Evolutionary conservation across 2,113 vertebrate species (phyloP).

Genomic region (Maccullochella peelii): DNA sequence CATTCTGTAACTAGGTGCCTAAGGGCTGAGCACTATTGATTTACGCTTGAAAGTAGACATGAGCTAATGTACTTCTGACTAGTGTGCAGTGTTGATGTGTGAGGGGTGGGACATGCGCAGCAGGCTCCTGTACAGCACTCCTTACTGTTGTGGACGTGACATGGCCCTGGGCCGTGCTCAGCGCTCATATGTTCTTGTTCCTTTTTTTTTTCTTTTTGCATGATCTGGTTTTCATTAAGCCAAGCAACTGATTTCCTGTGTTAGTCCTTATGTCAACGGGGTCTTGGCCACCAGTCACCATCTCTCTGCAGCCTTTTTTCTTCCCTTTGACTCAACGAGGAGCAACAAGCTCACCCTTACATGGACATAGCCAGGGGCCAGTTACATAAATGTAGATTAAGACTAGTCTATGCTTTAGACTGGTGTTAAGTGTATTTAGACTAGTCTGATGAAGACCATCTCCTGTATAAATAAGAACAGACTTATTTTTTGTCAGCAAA

Average conservation of each 20-base stretch:
- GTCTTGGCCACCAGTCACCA: conserved; percentile 46
- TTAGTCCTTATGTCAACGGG: conserved; percentile 35
- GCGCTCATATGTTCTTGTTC: neutral
- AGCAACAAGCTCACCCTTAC: conserved; percentile 27
- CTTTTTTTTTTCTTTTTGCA: conserved; percentile 6
- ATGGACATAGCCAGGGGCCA: conserved; percentile 12
- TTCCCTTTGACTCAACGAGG: conserved; percentile 44
- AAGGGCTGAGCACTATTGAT: conserved; percentile 79
- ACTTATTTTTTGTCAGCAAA: neutral
- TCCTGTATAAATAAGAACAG: neutral
- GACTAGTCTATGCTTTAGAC: neutral
- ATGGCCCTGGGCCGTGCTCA: conserved; percentile 14
- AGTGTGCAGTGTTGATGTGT: conserved; percentile 70
- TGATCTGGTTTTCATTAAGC: conserved; percentile 64
- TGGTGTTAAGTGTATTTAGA: neutral
- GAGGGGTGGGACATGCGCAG: conserved; percentile 67
- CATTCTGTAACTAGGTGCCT: conserved; percentile 77
- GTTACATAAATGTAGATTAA: conserved; percentile 1
- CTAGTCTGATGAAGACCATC: neutral
- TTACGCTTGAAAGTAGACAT: conserved; percentile 80
- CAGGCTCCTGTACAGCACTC: conserved; percentile 37
- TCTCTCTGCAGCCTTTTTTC: conserved; percentile 41
- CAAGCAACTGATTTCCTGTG: conserved; percentile 56
- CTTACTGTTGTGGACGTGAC: conserved; percentile 25
- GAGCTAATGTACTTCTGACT: conserved; percentile 76